Conservation (phyloP, 2,797 vertebrate genomes). For the Phoxinus dragarum region DNA sequence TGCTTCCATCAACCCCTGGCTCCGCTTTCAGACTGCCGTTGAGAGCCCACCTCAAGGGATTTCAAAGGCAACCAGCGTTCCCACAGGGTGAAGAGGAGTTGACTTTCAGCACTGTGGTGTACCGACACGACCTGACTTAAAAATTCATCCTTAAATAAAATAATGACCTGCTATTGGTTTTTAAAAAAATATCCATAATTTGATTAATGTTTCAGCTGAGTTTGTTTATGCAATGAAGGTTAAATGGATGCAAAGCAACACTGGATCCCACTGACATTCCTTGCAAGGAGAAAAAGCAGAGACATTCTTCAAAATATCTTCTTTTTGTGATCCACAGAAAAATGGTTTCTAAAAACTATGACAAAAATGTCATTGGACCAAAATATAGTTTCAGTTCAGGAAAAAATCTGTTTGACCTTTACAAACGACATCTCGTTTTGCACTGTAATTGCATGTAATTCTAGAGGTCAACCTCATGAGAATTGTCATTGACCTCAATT, state of each 20-base stretch:
- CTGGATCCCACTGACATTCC: background rate
- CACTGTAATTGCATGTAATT: slow-evolving; percentile 64
- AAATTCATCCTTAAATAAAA: slow-evolving; percentile 10
- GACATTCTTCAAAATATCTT: background rate
- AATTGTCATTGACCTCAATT: slow-evolving; percentile 61
- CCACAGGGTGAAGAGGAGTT: slow-evolving; percentile 42
- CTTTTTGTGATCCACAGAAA: background rate
- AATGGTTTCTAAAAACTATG: slow-evolving; percentile 28
- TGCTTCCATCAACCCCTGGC: slow-evolving; percentile 44
- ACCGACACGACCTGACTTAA: slow-evolving; percentile 11
- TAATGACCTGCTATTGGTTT: slow-evolving; percentile 15
- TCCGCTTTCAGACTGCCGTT: slow-evolving; percentile 36
- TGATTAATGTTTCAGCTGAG: background rate
- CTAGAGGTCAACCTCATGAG: slow-evolving; percentile 65
- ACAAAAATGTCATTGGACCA: slow-evolving; percentile 28
- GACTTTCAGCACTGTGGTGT: slow-evolving; percentile 14
- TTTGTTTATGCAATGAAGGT: background rate
- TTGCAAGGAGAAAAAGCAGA: background rate
- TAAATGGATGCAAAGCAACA: background rate
- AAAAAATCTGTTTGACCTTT: slow-evolving; percentile 50
- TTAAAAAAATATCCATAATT: background rate
- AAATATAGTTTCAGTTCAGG: slow-evolving; percentile 26
- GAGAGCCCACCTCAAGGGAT: slow-evolving; percentile 42
- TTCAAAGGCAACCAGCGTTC: slow-evolving; percentile 29
- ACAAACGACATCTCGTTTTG: slow-evolving; percentile 55